Evolutionary conservation across 2,888 invertebrate genomes (phyloP), one percentile per base, ranked within the genome.

Genomic region (Keiferia lycopersicella): DNA sequence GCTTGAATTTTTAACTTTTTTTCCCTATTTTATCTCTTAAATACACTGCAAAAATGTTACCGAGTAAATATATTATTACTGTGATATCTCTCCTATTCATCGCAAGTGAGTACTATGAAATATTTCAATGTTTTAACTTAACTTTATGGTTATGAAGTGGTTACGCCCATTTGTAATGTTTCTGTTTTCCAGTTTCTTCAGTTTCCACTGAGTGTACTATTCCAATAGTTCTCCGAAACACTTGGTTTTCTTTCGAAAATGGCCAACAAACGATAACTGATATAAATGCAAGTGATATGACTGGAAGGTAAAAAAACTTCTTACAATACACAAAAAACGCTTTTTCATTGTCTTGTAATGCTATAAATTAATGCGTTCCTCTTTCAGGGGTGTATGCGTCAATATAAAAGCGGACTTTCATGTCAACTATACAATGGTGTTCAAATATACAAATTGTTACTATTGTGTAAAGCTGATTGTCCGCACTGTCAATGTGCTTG

Each of bases 161-260:
- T 78, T 79, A 88, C 89, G 89, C 89, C 89, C 88, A 73, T 65
- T 63, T 68, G 63, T 71, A 12, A 61, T 74, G 73, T 73, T 74
- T 72, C 71, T 67, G 75, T 69, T 62, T 84, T 86, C 66, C 78
- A 91, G 90, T 83, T 64, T 72, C 79, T 50, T 71, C 75, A 64
- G 80, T 83, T 69, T 76, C 81, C 65, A 79, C 84, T 0, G 92
- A 92, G 66, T 97, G 97, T 81, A 92, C 93, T 30, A 96, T 98
- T 78, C 97, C 98, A 34, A 79, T 94, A 68, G 94, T 96, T 57
- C 84, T 98, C 60, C 93, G 96, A 75, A 98, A 97, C 66, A 94
- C 96, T 39, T 98, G 98, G 98, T 98, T 97, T 86, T 97, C 97
- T 2, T 96, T 97, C 93, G 98, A 98, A 92, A 95, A 94, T 88